These are phyloP conservation scores for Conomelus anceps DNA, from an alignment of 2,888 invertebrate genomes.

Conservation along the genomic window DNA sequence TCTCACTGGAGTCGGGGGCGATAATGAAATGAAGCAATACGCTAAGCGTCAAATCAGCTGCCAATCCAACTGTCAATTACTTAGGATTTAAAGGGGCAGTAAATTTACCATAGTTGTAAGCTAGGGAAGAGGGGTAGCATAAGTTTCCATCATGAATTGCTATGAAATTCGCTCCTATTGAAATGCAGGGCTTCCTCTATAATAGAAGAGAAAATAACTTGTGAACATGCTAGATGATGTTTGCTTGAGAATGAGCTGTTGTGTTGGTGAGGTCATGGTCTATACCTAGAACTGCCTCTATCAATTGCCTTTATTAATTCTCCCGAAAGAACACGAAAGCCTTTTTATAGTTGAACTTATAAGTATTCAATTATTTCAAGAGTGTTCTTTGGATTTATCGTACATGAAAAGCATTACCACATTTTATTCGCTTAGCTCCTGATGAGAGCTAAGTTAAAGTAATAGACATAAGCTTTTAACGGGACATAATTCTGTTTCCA, in stretches of 20 bases:
- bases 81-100: not conserved
- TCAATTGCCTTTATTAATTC: no score
- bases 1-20: not conserved
- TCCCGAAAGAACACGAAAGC: not conserved
- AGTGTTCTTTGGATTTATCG: not conserved
- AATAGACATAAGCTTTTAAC: not conserved
- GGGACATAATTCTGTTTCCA: not conserved
- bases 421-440: not conserved
- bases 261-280: not conserved
- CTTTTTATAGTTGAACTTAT: no score
- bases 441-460: not conserved
- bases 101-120: not conserved
- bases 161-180: not conserved
- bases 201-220: not conserved
- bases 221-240: not conserved
- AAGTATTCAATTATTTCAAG: not conserved
- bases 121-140: not conserved
- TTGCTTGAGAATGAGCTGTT: no score
- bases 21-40: not conserved
- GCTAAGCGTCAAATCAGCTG: not conserved
- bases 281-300: not conserved
- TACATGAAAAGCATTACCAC: not conserved
- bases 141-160: not conserved
- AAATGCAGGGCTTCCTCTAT: not conserved
- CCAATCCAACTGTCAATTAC: not conserved